Base-by-base conservation (phyloP, 2,113 vertebrate genomes). In the Seriola quinqueradiata region DNA sequence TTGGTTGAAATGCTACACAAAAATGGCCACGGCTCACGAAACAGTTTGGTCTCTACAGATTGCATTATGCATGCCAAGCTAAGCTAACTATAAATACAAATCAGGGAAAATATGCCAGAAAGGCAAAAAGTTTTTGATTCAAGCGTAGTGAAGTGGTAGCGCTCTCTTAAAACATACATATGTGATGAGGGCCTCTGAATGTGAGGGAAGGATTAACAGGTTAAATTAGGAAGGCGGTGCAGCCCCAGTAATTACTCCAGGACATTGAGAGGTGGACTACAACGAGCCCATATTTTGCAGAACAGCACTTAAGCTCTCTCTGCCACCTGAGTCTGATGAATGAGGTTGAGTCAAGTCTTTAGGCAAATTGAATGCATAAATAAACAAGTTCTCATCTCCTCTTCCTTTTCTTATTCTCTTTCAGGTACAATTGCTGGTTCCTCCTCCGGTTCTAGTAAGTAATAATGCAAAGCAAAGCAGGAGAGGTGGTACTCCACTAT, bases 361-460 rank as follows among this genome's bases (percentile, higher is more conserved):
- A 89, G 87, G 85, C 86, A 90, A 92, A 91, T 68, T 86, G 79
- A 90, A 87, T 89, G 81, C 86, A 92, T 87, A 91, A 92, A 92
- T 93, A 91, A 93, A 93, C 87, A 92, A 64, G 69, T 71, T 79
- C 77, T 91, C 88, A 90, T 91, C 87, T 84, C 71, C 75, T 87
- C 86, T 87, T 80, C 71, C 75, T 71, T 73, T 83, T 83, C 77
- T 78, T 80, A 44, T 89, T 93, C 90, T 91, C 92, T 93, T 93
- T 89, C 93, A 95, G 94, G 94, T 93, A 82, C 93, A 69, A 91
- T 94, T 77, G 94, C 94, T 84, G 95, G 95, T 75, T 93, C 94
- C 48, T 92, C 94, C 87, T 93, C 94, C 88, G 95, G 95, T 90
- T 94, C 95, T 32, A 95, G 95, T 95, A 95, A 95, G 95, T 95